phyloP scores from a whole-genome alignment of 2,113 vertebrate genomes.

The Rhinichthys klamathensis region DNA sequence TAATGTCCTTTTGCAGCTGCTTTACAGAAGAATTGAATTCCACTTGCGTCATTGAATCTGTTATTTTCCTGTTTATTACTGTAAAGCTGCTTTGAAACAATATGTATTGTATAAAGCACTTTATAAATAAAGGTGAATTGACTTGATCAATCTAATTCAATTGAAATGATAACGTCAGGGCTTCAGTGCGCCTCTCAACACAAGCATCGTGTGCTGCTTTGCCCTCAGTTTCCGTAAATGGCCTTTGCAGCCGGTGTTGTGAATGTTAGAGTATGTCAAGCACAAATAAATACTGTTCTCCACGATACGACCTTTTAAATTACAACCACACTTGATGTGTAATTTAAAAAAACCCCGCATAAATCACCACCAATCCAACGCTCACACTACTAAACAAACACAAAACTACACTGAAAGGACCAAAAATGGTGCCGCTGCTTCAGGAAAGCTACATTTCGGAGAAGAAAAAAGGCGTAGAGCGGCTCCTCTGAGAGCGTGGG shows the following conservation, averaged over 20 bases:
- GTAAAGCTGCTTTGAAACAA: too few relatives aligned
- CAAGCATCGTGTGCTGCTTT: background rate
- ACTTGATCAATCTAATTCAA: background rate
- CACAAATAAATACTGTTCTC: background rate
- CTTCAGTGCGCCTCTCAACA: background rate
- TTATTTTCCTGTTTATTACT: too few relatives aligned
- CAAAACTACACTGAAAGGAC: background rate
- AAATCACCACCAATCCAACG: background rate
- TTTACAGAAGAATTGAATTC: too few relatives aligned
- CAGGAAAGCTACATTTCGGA: background rate
- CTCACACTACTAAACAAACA: background rate
- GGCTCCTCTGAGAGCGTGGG: background rate
- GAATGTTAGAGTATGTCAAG: background rate
- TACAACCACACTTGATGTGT: background rate
- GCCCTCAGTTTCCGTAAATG: background rate
- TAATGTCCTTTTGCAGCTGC: too few relatives aligned
- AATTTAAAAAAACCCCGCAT: background rate
- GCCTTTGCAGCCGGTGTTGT: background rate
- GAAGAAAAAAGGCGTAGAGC: background rate
- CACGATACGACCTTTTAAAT: background rate
- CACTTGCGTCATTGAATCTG: too few relatives aligned
- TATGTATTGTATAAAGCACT: too few relatives aligned
- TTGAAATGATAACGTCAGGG: background rate
- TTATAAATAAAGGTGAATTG: too few relatives aligned
- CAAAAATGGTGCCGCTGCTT: background rate